Conservation (phyloP, 1,140 invertebrate genomes). For the Diploscapter pachys region DNA sequence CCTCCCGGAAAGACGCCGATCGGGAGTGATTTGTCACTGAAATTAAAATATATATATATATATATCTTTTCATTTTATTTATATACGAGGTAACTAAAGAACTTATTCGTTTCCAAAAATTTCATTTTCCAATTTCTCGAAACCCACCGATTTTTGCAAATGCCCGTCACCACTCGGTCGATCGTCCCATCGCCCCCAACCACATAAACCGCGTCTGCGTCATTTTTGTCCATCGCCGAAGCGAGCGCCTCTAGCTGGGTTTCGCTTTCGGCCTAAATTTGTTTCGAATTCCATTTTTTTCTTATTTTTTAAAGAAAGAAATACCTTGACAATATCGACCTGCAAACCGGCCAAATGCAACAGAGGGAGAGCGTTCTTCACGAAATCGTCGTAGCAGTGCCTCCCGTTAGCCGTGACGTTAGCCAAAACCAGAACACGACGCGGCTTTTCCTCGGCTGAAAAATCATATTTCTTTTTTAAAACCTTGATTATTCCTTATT, state of each 20-base stretch:
- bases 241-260: slow-evolving; percentile 32
- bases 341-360: slow-evolving; percentile 40
- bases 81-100: too few relatives aligned
- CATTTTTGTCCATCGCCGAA: slow-evolving; percentile 26
- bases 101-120: too few relatives aligned
- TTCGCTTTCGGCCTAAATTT: slow-evolving; percentile 31
- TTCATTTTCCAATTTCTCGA: too few relatives aligned
- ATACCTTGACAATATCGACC: slow-evolving; percentile 38
- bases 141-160: slow-evolving; percentile 28
- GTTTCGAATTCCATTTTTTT: not conserved
- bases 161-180: slow-evolving; percentile 35
- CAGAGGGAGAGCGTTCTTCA: slow-evolving; percentile 40
- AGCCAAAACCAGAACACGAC: slow-evolving; percentile 29
- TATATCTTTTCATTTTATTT: too few relatives aligned
- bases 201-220: slow-evolving; percentile 40
- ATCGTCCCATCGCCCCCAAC: slow-evolving; percentile 44
- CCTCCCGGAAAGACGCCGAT: slow-evolving; percentile 42
- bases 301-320: not conserved
- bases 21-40: slow-evolving; percentile 11
- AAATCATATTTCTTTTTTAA: not conserved
- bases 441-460: slow-evolving; percentile 30
- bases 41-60: too few relatives aligned
- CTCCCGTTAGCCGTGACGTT: slow-evolving; percentile 35
- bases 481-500: too few relatives aligned
- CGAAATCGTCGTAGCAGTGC: slow-evolving; percentile 32